Evolutionary conservation across 2,888 invertebrate genomes (phyloP), one percentile per base, ranked within the genome.

Genomic region (Epirrhoe tristata): DNA sequence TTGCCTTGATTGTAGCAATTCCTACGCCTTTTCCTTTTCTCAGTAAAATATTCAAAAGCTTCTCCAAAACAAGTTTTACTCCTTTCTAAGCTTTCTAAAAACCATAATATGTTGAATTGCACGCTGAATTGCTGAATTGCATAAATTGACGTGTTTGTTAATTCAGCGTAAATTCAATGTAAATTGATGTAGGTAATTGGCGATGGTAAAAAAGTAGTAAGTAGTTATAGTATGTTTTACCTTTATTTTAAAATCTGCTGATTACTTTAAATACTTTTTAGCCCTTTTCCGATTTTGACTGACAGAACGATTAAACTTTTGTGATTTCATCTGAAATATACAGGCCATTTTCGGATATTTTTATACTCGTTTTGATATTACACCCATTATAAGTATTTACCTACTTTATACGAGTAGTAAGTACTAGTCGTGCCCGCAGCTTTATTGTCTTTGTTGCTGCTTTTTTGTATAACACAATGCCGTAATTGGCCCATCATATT

Each of bases 221-320:
- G n/a, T n/a, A n/a, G n/a, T n/a, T n/a, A n/a, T n/a, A n/a, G n/a
- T n/a, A n/a, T n/a, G n/a, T n/a, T n/a, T n/a, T n/a, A n/a, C n/a
- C n/a, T n/a, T n/a, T n/a, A 16, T 34, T 34, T 7, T 34, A 34
- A 34, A 34, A 34, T 62, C 54, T 10, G 31, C 39, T 64, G 53
- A 64, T 52, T 60, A 52, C 4, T 39, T 69, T 12, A 59, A 56
- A 57, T 34, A 46, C 16, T 12, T 5, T 43, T 43, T 43, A 64
- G 58, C 48, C 36, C 58, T 48, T 31, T 48, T 66, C 36, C 52
- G 32, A 57, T 39, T 36, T n/a, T 77, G 81, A 82, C 73, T 81
- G 85, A 81, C 84, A 83, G 81, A 78, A 81, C 79, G 81, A 85
- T 85, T 84, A 78, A 85, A 85, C 77, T 78, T 76, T 74, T 74